phyloP scores from a whole-genome alignment of 2,797 vertebrate genomes.

The Hydrocynus forskahlii region DNA sequence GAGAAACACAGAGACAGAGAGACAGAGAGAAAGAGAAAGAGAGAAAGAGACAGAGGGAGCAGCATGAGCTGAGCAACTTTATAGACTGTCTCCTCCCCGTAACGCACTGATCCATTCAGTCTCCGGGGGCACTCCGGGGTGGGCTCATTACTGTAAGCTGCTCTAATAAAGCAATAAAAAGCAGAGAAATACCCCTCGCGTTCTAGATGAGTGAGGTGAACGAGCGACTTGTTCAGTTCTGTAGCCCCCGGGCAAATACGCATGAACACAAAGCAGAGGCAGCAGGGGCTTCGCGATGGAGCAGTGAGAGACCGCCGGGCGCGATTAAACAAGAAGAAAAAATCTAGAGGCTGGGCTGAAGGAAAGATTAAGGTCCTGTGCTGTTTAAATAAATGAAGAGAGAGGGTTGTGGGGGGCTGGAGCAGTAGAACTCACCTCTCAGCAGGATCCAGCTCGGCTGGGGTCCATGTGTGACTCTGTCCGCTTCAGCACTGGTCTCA shows the following conservation, averaged over 20 bases:
- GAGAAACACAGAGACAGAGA: too few species aligned
- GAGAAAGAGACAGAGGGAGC: not conserved
- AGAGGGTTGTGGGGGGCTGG: not conserved
- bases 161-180: not conserved
- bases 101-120: not conserved
- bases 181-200: not conserved
- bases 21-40: too few species aligned
- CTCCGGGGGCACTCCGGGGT: not conserved
- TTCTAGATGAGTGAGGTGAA: not conserved
- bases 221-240: not conserved
- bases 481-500: not conserved
- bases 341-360: not conserved
- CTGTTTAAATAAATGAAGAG: too few species aligned
- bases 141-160: not conserved
- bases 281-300: not conserved
- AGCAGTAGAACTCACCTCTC: not conserved
- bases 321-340: not conserved
- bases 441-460: not conserved
- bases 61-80: not conserved
- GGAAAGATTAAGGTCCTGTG: not conserved
- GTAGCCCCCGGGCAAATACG: not conserved
- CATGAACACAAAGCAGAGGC: constrained; percentile 9
- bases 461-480: constrained; percentile 27
- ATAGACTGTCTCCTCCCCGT: not conserved
- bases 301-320: not conserved